A percentile compares a stretch with the other conserved stretches of the same genome.
Evolutionary conservation across 2,113 vertebrate genomes (phyloP).

Genomic region (Chamaea fasciata): DNA sequence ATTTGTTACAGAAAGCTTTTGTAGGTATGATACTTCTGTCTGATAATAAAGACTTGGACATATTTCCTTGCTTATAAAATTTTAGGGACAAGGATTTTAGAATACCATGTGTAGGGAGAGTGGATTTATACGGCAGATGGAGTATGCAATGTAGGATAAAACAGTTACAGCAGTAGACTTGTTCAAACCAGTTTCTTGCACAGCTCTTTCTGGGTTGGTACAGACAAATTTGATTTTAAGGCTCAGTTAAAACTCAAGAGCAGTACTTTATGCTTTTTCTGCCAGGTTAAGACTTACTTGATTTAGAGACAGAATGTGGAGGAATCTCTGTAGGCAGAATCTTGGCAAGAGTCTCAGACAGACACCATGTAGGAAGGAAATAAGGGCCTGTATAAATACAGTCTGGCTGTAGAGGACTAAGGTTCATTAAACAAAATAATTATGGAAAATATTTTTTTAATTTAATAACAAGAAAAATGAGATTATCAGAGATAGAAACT

Average conservation of each 20-base stretch:
- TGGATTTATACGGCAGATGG: neutral
- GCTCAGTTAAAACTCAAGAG: neutral
- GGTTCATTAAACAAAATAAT: neutral
- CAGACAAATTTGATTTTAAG: neutral
- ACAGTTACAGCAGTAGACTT: neutral
- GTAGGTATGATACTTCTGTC: neutral
- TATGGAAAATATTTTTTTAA: neutral
- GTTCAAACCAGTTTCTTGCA: neutral
- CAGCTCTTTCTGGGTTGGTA: neutral
- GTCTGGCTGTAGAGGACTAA: neutral
- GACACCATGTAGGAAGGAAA: neutral
- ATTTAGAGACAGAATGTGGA: neutral
- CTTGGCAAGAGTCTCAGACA: neutral
- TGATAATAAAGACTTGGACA: neutral
- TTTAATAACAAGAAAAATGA: neutral
- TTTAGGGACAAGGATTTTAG: neutral
- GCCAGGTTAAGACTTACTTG: neutral
- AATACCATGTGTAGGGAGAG: fast-evolving
- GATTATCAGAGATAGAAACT: neutral
- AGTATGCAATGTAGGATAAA: neutral
- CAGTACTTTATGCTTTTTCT: neutral
- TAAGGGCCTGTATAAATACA: neutral
- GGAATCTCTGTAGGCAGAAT: neutral
- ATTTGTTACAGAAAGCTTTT: neutral
- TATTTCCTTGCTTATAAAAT: neutral